phyloP scores from a whole-genome alignment of 2,113 vertebrate species.

The Copsychus sechellarum region DNA sequence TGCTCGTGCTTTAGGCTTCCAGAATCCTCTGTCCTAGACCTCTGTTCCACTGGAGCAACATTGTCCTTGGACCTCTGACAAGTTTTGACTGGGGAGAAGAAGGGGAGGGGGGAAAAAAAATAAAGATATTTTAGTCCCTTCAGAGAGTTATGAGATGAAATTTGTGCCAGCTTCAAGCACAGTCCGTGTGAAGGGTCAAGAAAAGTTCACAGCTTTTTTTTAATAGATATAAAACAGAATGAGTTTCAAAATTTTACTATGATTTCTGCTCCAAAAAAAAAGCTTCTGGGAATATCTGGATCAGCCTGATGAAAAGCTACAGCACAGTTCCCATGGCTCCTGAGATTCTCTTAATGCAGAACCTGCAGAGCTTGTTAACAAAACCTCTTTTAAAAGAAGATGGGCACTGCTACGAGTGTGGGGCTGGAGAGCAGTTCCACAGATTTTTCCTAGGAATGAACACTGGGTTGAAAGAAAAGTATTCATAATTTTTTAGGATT shows the following conservation, averaged over 20 bases:
- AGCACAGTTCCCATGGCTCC: not conserved
- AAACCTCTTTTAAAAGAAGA: not conserved
- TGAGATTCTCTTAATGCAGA: not conserved
- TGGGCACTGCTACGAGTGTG: not conserved
- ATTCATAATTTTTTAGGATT: not conserved
- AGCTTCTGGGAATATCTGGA: not conserved
- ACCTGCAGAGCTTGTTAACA: not conserved
- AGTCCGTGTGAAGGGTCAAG: constrained; percentile 37
- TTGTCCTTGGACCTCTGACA: not conserved
- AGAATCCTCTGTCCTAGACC: not conserved
- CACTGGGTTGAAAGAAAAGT: not conserved
- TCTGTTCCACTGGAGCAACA: not conserved
- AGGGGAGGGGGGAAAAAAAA: not conserved
- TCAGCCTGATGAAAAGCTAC: not conserved
- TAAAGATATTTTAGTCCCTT: not conserved
- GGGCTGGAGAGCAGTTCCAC: not conserved
- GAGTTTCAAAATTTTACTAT: not conserved
- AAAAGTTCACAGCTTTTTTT: constrained; percentile 30
- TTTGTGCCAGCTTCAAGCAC: constrained; percentile 45
- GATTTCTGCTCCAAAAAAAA: not conserved
- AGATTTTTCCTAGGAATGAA: not conserved
- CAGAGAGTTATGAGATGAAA: constrained; percentile 29
- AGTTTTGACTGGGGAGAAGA: not conserved
- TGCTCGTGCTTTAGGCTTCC: not conserved
- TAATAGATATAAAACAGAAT: not conserved